A percentile compares a stretch with the other conserved stretches of the same genome.
phyloP scores from a whole-genome alignment of 2,888 invertebrate species.

The Drosophila anceps region DNA sequence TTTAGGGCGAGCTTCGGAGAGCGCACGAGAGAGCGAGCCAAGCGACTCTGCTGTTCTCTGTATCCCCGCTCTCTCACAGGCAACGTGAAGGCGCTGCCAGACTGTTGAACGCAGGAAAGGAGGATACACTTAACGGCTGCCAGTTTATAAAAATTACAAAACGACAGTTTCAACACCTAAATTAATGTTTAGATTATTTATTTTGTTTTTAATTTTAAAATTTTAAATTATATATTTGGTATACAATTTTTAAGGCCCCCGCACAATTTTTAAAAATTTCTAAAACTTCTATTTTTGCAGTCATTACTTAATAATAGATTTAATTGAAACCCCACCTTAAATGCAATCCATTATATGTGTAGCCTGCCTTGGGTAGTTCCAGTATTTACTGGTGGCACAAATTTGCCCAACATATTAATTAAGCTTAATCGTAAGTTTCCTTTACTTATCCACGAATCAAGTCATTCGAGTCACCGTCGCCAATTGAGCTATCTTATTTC shows the following conservation, averaged over 20 bases:
- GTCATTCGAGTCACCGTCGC: slow-evolving; percentile 49
- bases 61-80: slow-evolving; percentile 23
- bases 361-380: slow-evolving; percentile 1
- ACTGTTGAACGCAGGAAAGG: background rate
- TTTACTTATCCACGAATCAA: slow-evolving; percentile 54
- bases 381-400: slow-evolving; percentile 46
- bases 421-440: slow-evolving; percentile 77
- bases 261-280: too few species aligned
- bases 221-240: background rate
- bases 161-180: background rate
- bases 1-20: slow-evolving; percentile 22
- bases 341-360: background rate
- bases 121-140: background rate
- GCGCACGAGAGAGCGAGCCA: background rate
- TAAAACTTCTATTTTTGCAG: background rate
- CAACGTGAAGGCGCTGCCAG: background rate
- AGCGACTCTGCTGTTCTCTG: background rate
- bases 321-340: background rate
- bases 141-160: background rate
- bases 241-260: background rate
- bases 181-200: background rate
- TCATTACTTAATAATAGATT: background rate
- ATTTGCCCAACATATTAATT: slow-evolving; percentile 70
- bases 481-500: slow-evolving; percentile 58
- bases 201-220: background rate